Conservation (phyloP, 2,113 vertebrate species). For the Gavialis gangeticus region DNA sequence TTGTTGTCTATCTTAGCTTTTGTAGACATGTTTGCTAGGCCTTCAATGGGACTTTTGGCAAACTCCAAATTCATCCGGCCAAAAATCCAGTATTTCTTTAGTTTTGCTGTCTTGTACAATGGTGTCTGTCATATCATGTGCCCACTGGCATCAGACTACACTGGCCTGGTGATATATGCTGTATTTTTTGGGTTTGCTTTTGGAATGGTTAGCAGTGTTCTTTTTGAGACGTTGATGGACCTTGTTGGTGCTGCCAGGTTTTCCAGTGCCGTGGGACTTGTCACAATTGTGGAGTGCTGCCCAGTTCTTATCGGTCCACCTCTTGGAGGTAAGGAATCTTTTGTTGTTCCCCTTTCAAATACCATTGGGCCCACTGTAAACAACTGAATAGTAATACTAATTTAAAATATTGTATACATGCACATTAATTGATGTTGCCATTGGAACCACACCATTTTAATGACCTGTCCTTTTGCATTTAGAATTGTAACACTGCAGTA, state of each 20-base stretch:
- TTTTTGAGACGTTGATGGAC: slow-evolving; percentile 98
- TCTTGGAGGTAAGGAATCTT: slow-evolving; percentile 87
- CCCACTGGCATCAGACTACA: slow-evolving; percentile 87
- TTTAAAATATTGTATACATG: neutral
- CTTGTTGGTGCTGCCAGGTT: slow-evolving; percentile 92
- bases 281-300: slow-evolving; percentile 93
- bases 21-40: slow-evolving; percentile 96
- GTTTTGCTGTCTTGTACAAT: slow-evolving; percentile 92
- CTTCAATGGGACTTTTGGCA: slow-evolving; percentile 91
- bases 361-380: neutral
- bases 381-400: neutral
- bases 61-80: slow-evolving; percentile 91
- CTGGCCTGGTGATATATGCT: slow-evolving; percentile 90
- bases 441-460: neutral
- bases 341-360: slow-evolving; percentile 8
- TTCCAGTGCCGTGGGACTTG: slow-evolving; percentile 96
- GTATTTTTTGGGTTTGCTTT: slow-evolving; percentile 96
- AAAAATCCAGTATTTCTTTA: slow-evolving; percentile 96
- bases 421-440: neutral
- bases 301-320: slow-evolving; percentile 96
- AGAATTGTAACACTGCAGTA: neutral
- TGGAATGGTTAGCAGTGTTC: slow-evolving; percentile 95
- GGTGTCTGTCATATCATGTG: slow-evolving; percentile 93
- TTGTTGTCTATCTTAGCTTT: slow-evolving; percentile 95
- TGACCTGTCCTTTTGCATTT: neutral